Evolutionary conservation across 2,888 invertebrate species (phyloP), one percentile per base, ranked within the genome.

Genomic region (Lycophotia porphyrea): DNA sequence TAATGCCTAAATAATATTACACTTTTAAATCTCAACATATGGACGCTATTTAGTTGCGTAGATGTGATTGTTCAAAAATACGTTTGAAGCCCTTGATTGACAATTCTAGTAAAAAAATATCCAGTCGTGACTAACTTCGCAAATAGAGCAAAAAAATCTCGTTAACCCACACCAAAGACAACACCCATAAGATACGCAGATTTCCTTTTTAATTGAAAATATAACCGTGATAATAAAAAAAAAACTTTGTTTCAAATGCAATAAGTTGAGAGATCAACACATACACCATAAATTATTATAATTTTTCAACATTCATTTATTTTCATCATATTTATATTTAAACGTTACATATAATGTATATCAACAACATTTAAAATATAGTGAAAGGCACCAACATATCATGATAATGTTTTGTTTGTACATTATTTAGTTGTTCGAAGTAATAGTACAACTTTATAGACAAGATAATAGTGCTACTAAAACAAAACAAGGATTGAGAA

Each of bases 331-430:
- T 60, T 69, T 74, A n/a, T 34, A 60, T 55, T 36, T 80, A 82
- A 75, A 72, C 36, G 4, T 81, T 84, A 82, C 71, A 58, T 82
- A 83, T 34, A 49, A 49, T 49, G 42, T 68, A 76, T 80, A 81
- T 82, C 65, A 83, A 84, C 76, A 82, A 82, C 60, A 81, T 85
- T 85, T 81, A 84, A 89, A 82, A 84, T 84, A 88, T 80, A 78
- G 70, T 76, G 67, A 88, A 91, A 91, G 89, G 91, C 91, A 91
- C 90, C 76, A 90, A 90, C 86, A 72, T 84, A 87, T 88, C 76
- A 76, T 84, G 81, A 80, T 84, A 80, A 80, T 79, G 55, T 72
- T 68, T 81, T 52, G 74, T 86, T 82, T 84, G 78, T 82, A 87
- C 81, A 84, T 84, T 67, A 42, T 76, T 75, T 61, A 71, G 42